A percentile compares a stretch with the other conserved stretches of the same genome.
Evolutionary conservation across 2,113 vertebrate genomes (phyloP).

Genomic region (Poeciliopsis occidentalis): DNA sequence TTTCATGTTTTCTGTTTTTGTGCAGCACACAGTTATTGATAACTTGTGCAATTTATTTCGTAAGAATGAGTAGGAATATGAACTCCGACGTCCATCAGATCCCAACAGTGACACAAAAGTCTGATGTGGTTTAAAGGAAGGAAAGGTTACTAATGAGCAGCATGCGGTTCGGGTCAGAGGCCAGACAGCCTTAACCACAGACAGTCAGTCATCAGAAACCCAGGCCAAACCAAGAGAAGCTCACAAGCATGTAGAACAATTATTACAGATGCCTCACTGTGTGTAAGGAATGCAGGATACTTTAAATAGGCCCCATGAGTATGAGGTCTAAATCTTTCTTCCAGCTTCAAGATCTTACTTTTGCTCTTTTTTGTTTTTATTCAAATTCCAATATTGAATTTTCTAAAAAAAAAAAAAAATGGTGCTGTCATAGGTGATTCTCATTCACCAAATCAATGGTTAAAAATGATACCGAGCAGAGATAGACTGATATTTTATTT

Average conservation of each 20-base stretch:
- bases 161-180: slow-evolving; percentile 57
- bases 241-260: slow-evolving; percentile 19
- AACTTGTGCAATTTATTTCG: neutral
- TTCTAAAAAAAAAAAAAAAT: neutral
- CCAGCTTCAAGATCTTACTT: neutral
- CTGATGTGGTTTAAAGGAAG: slow-evolving; percentile 22
- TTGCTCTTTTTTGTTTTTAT: neutral
- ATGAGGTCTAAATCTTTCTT: slow-evolving; percentile 2
- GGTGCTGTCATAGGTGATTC: neutral
- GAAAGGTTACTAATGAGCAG: slow-evolving; percentile 54
- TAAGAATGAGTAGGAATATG: neutral
- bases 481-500: slow-evolving; percentile 21
- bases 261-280: slow-evolving; percentile 18
- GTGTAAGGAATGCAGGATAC: slow-evolving; percentile 15
- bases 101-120: slow-evolving; percentile 57
- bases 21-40: neutral
- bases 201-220: slow-evolving; percentile 57
- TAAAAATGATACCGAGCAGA: slow-evolving; percentile 48
- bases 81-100: slow-evolving; percentile 64
- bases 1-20: neutral
- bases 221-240: slow-evolving; percentile 32
- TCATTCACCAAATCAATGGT: neutral
- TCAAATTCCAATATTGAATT: neutral
- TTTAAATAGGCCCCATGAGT: neutral
- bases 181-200: slow-evolving; percentile 53